Evolutionary conservation across 2,113 vertebrate species (phyloP).

Genomic region (Neomonachus schauinslandi): DNA sequence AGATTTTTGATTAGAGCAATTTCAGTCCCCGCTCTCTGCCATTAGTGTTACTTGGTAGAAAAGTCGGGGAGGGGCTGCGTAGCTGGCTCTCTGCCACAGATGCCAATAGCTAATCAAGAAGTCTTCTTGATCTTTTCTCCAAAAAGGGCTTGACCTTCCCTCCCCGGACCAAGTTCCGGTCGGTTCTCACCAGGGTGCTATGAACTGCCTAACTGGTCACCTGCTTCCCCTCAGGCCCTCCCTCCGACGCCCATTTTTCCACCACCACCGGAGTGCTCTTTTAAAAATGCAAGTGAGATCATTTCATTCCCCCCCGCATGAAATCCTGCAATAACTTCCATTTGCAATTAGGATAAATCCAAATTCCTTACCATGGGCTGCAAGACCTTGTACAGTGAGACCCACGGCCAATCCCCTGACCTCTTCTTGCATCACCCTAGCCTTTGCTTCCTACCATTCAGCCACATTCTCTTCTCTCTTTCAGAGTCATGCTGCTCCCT

Average conservation of each 20-base stretch:
- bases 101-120: background rate
- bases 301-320: background rate
- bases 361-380: background rate
- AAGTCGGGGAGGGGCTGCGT: background rate
- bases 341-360: background rate
- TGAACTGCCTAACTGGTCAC: background rate
- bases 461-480: background rate
- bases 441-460: background rate
- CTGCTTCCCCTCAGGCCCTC: background rate
- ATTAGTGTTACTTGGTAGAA: background rate
- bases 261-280: background rate
- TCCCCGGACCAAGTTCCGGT: slow-evolving; percentile 1
- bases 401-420: background rate
- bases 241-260: background rate
- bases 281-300: slow-evolving; percentile 2
- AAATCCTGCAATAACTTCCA: background rate
- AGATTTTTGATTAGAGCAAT: background rate
- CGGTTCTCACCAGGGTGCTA: background rate
- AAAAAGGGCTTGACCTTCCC: slow-evolving; percentile 32
- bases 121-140: background rate
- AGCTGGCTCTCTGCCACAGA: background rate
- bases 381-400: background rate
- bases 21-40: background rate
- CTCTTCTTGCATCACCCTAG: accelerated
- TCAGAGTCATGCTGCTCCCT: background rate